Evolutionary conservation across 2,888 invertebrate species (phyloP), one percentile per base, ranked within the genome.

Genomic region (Gymnosoma rotundatum): DNA sequence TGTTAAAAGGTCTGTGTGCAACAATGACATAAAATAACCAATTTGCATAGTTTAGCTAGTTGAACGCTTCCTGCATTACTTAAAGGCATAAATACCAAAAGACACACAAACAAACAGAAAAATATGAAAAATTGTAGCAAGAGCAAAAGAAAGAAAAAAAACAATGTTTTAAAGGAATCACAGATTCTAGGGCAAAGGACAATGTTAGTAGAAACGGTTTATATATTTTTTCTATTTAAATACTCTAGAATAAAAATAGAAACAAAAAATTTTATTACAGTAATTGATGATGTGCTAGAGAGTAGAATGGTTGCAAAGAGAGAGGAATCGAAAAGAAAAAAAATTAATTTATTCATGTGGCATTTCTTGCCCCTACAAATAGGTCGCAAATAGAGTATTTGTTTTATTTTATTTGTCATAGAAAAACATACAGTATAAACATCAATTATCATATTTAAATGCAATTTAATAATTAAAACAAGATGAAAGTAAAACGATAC

Each of bases 21-120:
- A 80, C 85, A 83, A 80, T 83, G 87, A 87, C 89, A 90, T 90
- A 90, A 90, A 90, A 90, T 90, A 89, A 89, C 89, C 90, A 90
- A 90, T 90, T 90, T 90, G 90, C 90, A 90, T 90, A 90, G 90
- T 90, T 90, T 89, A 89, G 90, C 70, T 89, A 90, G 90, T 90
- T 90, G 90, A 89, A 87, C 87, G 87, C 88, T 89, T 89, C 89
- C 89, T 89, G 88, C 86, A 79, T 88, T 89, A 90, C 89, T 88
- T 83, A 73, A 76, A 76, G 75, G 76, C 78, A 83, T 42, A 67
- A 72, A 54, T 50, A 60, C 32, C 20, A 48, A n/a, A n/a, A 48
- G 14, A 9, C 10, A 54, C 12, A 42, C 42, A 64, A 8, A 38
- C 21, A 66, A 25, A 52, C 18, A 72, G 18, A 66, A 38, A 64